A percentile compares a stretch with the other conserved stretches of the same genome.
phyloP scores from a whole-genome alignment of 2,888 invertebrate species.

The Lissonota sp. region DNA sequence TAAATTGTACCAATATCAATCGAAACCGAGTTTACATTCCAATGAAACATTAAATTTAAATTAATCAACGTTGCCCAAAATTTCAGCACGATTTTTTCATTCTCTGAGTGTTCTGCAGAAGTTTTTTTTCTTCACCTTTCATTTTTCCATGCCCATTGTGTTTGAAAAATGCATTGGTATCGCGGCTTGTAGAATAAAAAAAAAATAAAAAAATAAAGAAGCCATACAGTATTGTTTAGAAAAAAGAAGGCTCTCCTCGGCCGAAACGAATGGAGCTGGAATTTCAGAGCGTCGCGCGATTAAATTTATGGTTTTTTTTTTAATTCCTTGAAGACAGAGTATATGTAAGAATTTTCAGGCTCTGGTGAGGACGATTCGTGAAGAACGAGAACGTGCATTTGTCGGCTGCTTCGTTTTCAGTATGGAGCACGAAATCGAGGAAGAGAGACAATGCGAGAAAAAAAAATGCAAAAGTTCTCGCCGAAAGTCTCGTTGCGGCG shows the following conservation, averaged over 20 bases:
- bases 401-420: neutral
- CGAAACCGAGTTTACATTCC: no score
- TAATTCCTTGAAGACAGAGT: constrained; percentile 25
- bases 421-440: neutral
- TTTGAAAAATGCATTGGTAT: no score
- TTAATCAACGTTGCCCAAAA: no score
- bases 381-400: constrained; percentile 41
- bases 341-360: constrained; percentile 44
- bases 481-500: constrained; percentile 28
- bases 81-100: no score
- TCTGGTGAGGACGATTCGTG: constrained; percentile 43
- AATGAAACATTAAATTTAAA: no score
- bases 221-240: constrained; percentile 23
- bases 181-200: no score
- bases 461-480: constrained; percentile 25
- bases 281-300: constrained; percentile 38
- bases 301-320: constrained; percentile 50
- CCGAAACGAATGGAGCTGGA: constrained; percentile 48
- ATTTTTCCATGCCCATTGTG: no score
- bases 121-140: no score
- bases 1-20: no score
- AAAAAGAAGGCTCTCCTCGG: constrained; percentile 42
- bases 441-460: neutral
- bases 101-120: no score
- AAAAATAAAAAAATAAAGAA: constrained; percentile 8